A percentile compares a stretch with the other conserved stretches of the same genome.
Conservation (phyloP, 2,113 vertebrate genomes). For the Tachysurus vachellii region DNA sequence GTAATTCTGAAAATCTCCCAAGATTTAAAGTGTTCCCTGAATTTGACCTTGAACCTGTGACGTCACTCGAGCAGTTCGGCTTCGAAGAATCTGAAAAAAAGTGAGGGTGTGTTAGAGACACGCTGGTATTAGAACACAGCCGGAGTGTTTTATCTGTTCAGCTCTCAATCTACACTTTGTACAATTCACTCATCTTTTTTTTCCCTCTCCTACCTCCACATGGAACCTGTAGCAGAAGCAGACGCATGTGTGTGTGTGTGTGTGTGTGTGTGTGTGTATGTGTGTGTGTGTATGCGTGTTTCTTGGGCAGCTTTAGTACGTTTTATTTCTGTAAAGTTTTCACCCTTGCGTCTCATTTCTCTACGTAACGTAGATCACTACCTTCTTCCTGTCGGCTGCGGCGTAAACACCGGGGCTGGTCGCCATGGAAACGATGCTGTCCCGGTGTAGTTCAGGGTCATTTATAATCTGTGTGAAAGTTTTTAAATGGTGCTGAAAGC, state of each 20-base stretch:
- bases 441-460: conserved; percentile 14
- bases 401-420: neutral
- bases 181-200: neutral
- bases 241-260: neutral
- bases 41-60: too few relatives aligned
- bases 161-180: neutral
- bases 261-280: neutral
- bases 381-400: conserved; percentile 20
- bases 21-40: too few relatives aligned
- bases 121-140: neutral
- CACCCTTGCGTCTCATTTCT: neutral
- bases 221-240: conserved; percentile 43
- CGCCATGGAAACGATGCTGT: neutral
- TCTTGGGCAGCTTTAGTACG: conserved; percentile 20
- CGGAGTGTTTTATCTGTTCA: neutral
- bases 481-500: conserved; percentile 75
- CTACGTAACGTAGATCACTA: neutral
- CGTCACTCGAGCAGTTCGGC: neutral
- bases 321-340: neutral
- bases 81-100: neutral
- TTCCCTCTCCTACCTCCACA: conserved; percentile 44
- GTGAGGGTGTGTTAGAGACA: neutral
- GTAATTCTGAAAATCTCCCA: too few relatives aligned
- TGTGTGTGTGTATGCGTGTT: neutral
- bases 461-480: conserved; percentile 21